These are phyloP conservation scores for Cheilosia impressa DNA, from an alignment of 2,888 invertebrate genomes.

Conservation along the genomic window DNA sequence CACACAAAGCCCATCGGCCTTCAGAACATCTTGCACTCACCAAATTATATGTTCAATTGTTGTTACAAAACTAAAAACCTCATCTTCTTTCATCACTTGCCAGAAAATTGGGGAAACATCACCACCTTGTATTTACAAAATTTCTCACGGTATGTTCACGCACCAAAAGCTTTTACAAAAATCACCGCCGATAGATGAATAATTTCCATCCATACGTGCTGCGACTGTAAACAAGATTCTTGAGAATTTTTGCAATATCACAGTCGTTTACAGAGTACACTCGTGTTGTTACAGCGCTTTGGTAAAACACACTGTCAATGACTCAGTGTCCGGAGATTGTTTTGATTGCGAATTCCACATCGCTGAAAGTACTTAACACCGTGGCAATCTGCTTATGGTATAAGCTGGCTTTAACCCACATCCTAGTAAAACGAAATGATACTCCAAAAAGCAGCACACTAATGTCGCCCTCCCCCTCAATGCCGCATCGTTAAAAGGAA, in stretches of 20 bases:
- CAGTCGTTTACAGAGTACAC: background rate
- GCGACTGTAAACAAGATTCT: conserved; percentile 39
- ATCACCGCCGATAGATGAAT: conserved; percentile 36
- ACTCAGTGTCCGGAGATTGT: conserved; percentile 13
- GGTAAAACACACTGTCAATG: background rate
- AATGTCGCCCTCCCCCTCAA: background rate
- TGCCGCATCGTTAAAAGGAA: background rate
- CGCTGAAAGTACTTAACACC: background rate
- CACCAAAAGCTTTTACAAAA: background rate
- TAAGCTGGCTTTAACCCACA: conserved; percentile 51
- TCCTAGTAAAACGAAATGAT: conserved; percentile 18
- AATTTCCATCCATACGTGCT: conserved; percentile 13
- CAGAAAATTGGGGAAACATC: conserved; percentile 3
- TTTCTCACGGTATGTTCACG: conserved; percentile 49
- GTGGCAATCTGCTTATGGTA: conserved; percentile 15
- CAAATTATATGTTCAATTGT: conserved; percentile 39
- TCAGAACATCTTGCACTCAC: conserved; percentile 5
- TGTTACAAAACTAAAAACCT: conserved; percentile 34
- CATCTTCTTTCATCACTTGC: background rate
- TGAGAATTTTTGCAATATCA: conserved; percentile 41
- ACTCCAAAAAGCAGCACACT: background rate
- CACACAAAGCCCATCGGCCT: conserved; percentile 20
- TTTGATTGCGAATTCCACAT: conserved; percentile 21
- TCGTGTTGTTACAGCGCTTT: background rate
- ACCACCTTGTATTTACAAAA: conserved; percentile 24